phyloP scores from a whole-genome alignment of 2,797 vertebrate genomes.

The Sternarchorhynchus goeldii region DNA sequence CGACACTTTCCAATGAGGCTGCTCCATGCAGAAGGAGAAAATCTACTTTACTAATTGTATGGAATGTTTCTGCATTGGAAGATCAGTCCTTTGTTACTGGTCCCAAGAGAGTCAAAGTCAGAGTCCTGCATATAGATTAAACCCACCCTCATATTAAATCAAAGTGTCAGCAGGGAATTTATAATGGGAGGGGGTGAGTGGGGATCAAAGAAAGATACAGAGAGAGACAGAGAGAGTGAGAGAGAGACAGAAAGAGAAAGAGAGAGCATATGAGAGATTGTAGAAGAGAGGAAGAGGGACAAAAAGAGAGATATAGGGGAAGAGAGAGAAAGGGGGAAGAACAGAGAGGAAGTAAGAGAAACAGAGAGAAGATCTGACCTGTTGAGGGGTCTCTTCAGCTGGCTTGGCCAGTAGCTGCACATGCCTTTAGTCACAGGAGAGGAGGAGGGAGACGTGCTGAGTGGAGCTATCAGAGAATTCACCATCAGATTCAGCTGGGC shows the following conservation, averaged over 20 bases:
- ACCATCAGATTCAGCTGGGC: slow-evolving; percentile 91
- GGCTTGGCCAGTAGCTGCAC: slow-evolving; percentile 65
- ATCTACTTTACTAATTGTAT: background rate
- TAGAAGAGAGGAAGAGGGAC: background rate
- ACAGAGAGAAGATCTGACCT: slow-evolving; percentile 58
- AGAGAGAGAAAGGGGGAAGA: background rate
- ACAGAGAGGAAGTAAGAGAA: background rate
- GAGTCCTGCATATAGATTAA: background rate
- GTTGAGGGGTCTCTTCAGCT: slow-evolving; percentile 71
- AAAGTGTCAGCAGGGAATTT: background rate
- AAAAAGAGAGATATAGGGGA: no score
- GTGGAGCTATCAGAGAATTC: slow-evolving; percentile 85
- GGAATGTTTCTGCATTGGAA: slow-evolving; percentile 12
- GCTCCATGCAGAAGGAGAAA: background rate
- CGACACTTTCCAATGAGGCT: background rate
- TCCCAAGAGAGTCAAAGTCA: background rate
- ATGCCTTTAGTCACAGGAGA: slow-evolving; percentile 79
- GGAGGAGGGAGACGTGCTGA: slow-evolving; percentile 78
- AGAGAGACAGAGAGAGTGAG: background rate
- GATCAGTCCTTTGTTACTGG: background rate
- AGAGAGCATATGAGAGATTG: background rate
- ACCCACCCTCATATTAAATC: background rate
- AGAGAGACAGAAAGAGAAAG: background rate
- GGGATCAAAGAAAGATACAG: no score
- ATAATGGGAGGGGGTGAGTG: background rate